phyloP scores from a whole-genome alignment of 2,113 vertebrate genomes.

The Otolemur garnettii region DNA sequence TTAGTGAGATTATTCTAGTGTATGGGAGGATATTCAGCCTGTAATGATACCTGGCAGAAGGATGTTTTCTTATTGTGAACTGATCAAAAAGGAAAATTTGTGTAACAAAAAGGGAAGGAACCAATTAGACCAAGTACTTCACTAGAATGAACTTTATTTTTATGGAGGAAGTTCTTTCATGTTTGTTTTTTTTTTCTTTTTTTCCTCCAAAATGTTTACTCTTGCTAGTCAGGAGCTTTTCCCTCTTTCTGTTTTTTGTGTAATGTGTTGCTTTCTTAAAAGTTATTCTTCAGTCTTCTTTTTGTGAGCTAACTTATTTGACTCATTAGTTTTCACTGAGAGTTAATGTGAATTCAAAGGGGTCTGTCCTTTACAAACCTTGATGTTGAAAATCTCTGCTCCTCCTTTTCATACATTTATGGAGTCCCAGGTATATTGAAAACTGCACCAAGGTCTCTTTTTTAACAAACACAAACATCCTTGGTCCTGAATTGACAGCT shows the following conservation, averaged over 20 bases:
- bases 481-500: not conserved
- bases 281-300: not conserved
- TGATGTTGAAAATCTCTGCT: not conserved
- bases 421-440: not conserved
- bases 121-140: not conserved
- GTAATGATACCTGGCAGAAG: not conserved
- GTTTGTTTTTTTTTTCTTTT: not conserved
- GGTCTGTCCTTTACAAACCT: not conserved
- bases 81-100: not conserved
- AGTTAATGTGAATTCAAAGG: not conserved
- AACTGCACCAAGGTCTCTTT: not conserved
- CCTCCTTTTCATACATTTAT: not conserved
- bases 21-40: not conserved
- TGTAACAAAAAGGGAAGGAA: not conserved
- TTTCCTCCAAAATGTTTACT: not conserved
- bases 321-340: not conserved
- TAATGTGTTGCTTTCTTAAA: not conserved
- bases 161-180: not conserved
- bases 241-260: not conserved
- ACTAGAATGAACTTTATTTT: not conserved
- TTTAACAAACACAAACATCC: constrained; percentile 18
- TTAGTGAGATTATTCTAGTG: not conserved
- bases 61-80: not conserved
- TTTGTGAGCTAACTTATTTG: not conserved
- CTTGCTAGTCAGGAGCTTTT: not conserved